Conservation (phyloP, 2,888 invertebrate species). For the Apodemia hepburni region DNA sequence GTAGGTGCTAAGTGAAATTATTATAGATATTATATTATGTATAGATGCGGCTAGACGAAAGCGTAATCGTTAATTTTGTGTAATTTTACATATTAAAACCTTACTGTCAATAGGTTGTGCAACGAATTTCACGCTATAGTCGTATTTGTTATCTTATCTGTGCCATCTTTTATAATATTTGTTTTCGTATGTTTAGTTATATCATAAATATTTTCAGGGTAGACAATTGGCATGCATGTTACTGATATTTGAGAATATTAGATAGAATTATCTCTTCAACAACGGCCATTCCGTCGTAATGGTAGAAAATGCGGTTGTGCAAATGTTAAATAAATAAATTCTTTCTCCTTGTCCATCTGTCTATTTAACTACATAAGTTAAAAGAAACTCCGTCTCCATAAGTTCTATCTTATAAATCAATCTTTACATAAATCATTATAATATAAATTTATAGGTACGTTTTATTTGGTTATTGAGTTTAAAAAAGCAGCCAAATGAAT, state of each 20-base stretch:
- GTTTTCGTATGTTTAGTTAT: conserved; percentile 19
- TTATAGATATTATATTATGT: no score
- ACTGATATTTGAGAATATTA: neutral
- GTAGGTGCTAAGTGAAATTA: conserved; percentile 22
- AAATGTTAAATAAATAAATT: no score
- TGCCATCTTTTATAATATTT: conserved; percentile 40
- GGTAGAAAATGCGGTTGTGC: no score
- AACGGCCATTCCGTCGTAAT: no score
- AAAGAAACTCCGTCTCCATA: no score
- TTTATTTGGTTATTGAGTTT: no score
- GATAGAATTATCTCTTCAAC: no score
- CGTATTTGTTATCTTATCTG: conserved; percentile 35
- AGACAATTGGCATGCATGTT: neutral
- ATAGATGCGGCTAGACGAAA: conserved; percentile 21
- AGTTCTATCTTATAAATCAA: no score
- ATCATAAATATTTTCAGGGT: neutral
- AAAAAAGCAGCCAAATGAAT: no score
- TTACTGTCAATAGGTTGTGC: conserved; percentile 51
- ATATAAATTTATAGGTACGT: no score
- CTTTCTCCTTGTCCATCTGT: neutral
- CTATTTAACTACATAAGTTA: neutral
- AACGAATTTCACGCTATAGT: conserved; percentile 41
- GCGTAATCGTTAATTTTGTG: conserved; percentile 24
- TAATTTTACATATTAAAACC: conserved; percentile 14
- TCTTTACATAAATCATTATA: no score